Evolutionary conservation across 2,888 invertebrate genomes (phyloP).

Genomic region (Brenthis daphne): DNA sequence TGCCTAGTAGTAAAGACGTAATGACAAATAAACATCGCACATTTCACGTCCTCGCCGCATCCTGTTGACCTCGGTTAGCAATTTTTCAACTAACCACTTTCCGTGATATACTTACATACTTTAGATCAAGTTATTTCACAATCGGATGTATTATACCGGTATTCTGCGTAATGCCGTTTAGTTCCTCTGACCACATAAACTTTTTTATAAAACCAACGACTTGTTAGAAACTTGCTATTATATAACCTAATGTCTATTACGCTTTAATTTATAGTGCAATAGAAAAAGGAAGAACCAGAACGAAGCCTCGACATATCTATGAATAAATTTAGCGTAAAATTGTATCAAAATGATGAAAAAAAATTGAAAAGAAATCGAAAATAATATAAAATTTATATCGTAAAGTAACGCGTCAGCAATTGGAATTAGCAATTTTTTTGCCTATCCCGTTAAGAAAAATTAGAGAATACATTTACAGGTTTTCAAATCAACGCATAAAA

Average conservation of each 20-base stretch:
- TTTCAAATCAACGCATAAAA: too few species aligned
- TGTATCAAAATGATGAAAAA: too few species aligned
- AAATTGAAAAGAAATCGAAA: too few species aligned
- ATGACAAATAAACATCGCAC: slow-evolving; percentile 8
- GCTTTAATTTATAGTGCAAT: too few species aligned
- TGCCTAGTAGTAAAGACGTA: slow-evolving; percentile 2
- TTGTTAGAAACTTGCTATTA: slow-evolving; percentile 11
- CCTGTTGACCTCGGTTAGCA: slow-evolving; percentile 28
- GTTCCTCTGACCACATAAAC: slow-evolving; percentile 20
- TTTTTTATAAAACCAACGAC: slow-evolving; percentile 3
- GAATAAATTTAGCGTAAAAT: too few species aligned
- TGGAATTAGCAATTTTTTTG: too few species aligned
- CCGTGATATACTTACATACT: slow-evolving; percentile 20
- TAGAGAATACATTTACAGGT: too few species aligned
- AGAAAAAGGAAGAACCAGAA: too few species aligned
- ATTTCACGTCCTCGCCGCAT: slow-evolving; percentile 26
- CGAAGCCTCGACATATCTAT: too few species aligned
- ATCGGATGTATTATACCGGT: slow-evolving; percentile 29
- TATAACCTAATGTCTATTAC: neutral
- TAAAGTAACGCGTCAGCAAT: too few species aligned
- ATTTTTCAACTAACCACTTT: slow-evolving; percentile 25
- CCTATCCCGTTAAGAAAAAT: too few species aligned
- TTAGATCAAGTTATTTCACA: slow-evolving; percentile 30
- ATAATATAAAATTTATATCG: too few species aligned
- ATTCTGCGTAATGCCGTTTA: slow-evolving; percentile 9